Percentiles rank a stretch among this genome's conserved stretches.
Evolutionary conservation across 2,113 vertebrate genomes (phyloP).

Genomic region (Cygnus atratus): DNA sequence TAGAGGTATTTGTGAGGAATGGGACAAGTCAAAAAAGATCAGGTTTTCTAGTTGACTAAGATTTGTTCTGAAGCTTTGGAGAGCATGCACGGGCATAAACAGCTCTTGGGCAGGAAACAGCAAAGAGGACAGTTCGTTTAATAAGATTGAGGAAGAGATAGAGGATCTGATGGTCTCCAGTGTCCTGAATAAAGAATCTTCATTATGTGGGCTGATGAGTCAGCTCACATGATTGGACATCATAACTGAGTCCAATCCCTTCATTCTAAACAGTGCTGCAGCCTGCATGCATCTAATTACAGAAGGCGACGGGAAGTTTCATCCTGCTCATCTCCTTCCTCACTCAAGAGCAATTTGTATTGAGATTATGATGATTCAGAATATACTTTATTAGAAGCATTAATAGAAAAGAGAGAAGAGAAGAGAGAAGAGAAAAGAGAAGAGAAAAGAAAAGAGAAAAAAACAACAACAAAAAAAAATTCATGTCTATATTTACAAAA

Average conservation of each 20-base stretch:
- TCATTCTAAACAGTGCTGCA: background rate
- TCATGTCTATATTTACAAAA: background rate
- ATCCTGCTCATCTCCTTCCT: constrained; percentile 1
- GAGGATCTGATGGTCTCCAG: background rate
- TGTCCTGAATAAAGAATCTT: constrained; percentile 12
- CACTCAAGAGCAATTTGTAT: background rate
- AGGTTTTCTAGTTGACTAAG: background rate
- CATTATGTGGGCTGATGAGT: background rate
- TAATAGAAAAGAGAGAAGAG: background rate
- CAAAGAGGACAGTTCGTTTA: background rate
- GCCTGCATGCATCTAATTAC: background rate
- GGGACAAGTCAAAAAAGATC: background rate
- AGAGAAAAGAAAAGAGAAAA: too few relatives aligned
- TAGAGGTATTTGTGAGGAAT: background rate
- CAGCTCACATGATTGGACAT: background rate
- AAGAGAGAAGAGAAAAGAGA: too few relatives aligned
- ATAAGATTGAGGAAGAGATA: background rate
- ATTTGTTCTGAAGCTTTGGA: background rate
- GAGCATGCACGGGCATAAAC: background rate
- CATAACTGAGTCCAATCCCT: background rate
- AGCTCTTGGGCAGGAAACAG: background rate
- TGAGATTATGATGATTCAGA: constrained; percentile 5
- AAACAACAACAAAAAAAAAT: background rate
- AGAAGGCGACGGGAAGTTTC: background rate
- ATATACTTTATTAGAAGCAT: background rate